phyloP scores from a whole-genome alignment of 2,888 invertebrate species.

The Agrotis segetum region DNA sequence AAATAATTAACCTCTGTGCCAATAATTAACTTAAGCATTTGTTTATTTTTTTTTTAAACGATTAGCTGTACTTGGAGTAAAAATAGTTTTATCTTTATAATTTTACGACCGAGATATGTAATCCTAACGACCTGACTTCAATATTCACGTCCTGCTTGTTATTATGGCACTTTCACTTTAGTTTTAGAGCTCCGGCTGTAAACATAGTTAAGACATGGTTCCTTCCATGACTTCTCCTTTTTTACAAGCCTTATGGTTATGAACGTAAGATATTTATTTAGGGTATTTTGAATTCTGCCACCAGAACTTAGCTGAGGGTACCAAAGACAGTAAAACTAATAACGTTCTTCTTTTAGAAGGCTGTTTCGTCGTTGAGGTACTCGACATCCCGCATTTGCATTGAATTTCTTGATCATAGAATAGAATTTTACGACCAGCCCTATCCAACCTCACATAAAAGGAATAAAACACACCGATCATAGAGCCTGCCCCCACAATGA shows the following conservation, averaged over 20 bases:
- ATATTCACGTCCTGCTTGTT: constrained; percentile 38
- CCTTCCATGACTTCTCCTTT: not conserved
- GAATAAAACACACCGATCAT: constrained; percentile 28
- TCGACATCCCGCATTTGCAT: not conserved
- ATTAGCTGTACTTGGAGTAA: constrained; percentile 32
- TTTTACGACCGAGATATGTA: constrained; percentile 44
- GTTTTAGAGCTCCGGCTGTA: constrained; percentile 35
- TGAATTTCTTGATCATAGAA: constrained; percentile 4
- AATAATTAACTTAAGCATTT: constrained; percentile 16
- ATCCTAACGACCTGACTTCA: constrained; percentile 42
- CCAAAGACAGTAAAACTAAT: not conserved
- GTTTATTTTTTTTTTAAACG: constrained; percentile 46
- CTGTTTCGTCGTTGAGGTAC: too few species aligned
- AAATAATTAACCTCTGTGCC: constrained; percentile 44
- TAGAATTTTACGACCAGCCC: constrained; percentile 16
- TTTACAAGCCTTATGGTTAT: not conserved
- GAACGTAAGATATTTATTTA: not conserved
- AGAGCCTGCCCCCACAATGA: constrained; percentile 44
- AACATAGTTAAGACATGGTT: constrained; percentile 18
- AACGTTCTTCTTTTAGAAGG: not conserved
- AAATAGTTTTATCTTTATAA: constrained; percentile 47
- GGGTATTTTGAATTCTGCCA: too few species aligned
- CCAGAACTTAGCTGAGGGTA: not conserved
- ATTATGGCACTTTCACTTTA: constrained; percentile 56
- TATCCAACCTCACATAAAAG: constrained; percentile 1